Evolutionary conservation across 2,888 invertebrate genomes (phyloP).

Genomic region (Keiferia lycopersicella): DNA sequence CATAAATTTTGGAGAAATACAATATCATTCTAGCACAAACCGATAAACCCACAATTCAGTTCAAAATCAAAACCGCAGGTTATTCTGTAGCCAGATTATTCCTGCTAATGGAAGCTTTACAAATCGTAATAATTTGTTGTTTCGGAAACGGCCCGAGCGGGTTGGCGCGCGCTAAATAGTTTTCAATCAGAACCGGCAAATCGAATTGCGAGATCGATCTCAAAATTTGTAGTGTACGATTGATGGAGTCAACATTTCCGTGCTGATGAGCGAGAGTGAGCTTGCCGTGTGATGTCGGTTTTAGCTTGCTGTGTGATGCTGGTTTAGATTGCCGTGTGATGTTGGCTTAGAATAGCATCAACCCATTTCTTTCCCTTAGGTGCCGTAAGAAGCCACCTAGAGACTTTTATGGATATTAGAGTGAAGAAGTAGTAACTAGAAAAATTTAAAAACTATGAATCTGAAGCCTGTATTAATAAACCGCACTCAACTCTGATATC

Average conservation of each 20-base stretch:
- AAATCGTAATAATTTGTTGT: slow-evolving; percentile 11
- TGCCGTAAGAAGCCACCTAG: too few species aligned
- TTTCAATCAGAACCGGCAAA: slow-evolving; percentile 52
- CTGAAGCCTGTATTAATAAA: background rate
- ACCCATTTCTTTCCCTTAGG: too few species aligned
- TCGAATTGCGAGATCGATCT: slow-evolving; percentile 43
- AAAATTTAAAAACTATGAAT: background rate
- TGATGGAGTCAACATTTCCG: slow-evolving; percentile 60
- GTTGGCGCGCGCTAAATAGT: slow-evolving; percentile 5
- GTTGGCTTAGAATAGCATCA: too few species aligned
- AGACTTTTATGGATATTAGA: too few species aligned
- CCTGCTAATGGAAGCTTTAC: slow-evolving; percentile 1
- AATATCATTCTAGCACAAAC: background rate
- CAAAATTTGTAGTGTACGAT: slow-evolving; percentile 53
- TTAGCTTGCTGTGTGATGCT: slow-evolving; percentile 29
- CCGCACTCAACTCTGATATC: too few species aligned
- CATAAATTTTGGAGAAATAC: background rate
- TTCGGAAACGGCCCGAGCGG: background rate
- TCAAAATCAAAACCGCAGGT: slow-evolving; percentile 8
- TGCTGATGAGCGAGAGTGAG: too few species aligned
- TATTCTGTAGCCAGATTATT: slow-evolving; percentile 1
- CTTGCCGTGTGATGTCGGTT: too few species aligned
- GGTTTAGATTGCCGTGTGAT: slow-evolving; percentile 29
- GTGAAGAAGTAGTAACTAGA: too few species aligned
- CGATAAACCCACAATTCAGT: background rate